These are phyloP conservation scores for Charaxes varanes DNA, from an alignment of 1,140 invertebrate genomes.

Conservation along the genomic window DNA sequence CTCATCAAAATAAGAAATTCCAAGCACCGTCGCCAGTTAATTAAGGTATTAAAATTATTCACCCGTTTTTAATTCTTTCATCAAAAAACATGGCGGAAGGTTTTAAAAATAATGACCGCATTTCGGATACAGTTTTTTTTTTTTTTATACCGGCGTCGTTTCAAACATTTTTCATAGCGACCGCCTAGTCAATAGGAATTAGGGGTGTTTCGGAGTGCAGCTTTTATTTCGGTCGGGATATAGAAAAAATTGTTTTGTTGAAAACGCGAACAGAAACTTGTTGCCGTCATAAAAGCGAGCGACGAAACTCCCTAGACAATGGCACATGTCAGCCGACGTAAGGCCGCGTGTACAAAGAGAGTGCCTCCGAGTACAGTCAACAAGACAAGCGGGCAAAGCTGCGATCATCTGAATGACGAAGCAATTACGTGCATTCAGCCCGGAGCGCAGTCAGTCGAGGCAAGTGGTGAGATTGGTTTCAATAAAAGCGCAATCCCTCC, in stretches of 20 bases:
- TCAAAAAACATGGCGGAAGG: constrained; percentile 30
- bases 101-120: constrained; percentile 31
- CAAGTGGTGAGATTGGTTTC: constrained; percentile 71
- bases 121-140: constrained; percentile 31
- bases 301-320: constrained; percentile 54
- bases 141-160: constrained; percentile 17
- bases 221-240: constrained; percentile 28
- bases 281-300: constrained; percentile 59
- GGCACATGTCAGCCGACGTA: constrained; percentile 53
- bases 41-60: constrained; percentile 53
- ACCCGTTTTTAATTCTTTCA: constrained; percentile 31
- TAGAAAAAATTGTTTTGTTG: constrained; percentile 40
- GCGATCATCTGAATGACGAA: constrained; percentile 68
- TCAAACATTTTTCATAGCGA: constrained; percentile 27
- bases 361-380: constrained; percentile 60
- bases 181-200: constrained; percentile 34
- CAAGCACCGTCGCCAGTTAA: constrained; percentile 46
- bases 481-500: constrained; percentile 67
- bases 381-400: constrained; percentile 62
- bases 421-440: constrained; percentile 68
- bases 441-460: constrained; percentile 58
- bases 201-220: constrained; percentile 31
- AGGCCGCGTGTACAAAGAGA: constrained; percentile 57
- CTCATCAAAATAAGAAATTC: constrained; percentile 51
- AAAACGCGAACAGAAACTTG: constrained; percentile 53